These are phyloP conservation scores for Burhinus oedicnemus DNA, from an alignment of 2,113 vertebrate species.

Conservation along the genomic window DNA sequence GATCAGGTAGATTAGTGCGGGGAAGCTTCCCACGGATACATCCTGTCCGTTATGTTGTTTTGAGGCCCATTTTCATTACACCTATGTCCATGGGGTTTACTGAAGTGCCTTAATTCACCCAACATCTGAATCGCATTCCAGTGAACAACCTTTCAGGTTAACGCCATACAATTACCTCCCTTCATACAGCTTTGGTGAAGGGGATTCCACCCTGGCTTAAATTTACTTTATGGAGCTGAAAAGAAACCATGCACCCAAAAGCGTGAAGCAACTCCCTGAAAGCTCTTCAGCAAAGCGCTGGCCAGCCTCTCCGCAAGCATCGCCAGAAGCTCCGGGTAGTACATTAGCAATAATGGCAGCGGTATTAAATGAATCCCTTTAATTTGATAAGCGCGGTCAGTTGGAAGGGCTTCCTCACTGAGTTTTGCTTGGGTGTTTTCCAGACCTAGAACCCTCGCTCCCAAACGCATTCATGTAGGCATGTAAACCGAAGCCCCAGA, in stretches of 20 bases:
- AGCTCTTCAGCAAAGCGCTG: background rate
- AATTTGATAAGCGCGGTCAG: fast-evolving
- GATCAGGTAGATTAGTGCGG: background rate
- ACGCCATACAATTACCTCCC: background rate
- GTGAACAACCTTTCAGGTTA: background rate
- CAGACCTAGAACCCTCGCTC: background rate
- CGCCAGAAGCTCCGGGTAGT: background rate
- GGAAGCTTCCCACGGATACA: background rate
- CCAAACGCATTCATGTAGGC: background rate
- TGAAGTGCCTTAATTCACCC: background rate
- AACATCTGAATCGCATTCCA: background rate
- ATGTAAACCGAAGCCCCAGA: background rate
- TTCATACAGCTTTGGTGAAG: background rate
- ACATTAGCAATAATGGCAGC: background rate
- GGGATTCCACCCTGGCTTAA: fast-evolving
- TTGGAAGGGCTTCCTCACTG: background rate
- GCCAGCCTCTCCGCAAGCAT: background rate
- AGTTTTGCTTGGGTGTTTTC: background rate
- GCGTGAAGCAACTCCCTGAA: background rate
- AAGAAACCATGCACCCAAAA: background rate
- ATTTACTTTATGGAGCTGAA: background rate
- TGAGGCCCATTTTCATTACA: background rate
- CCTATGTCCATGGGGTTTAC: background rate
- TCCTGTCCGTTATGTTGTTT: fast-evolving
- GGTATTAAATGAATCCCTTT: background rate